Conservation (phyloP, 2,888 invertebrate species). For the Neoitamus cyanurus region DNA sequence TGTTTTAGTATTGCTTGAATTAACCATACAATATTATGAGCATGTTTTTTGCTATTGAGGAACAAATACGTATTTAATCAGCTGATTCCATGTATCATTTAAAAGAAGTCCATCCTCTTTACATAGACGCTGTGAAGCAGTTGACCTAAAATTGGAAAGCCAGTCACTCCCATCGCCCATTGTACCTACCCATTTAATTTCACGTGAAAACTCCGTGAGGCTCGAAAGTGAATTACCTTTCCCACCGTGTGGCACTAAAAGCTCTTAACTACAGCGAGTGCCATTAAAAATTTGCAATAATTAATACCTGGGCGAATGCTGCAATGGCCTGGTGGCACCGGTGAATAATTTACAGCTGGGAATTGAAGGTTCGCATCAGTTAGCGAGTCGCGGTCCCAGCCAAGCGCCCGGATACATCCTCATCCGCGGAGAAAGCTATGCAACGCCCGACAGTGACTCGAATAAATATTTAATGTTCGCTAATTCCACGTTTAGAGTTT, state of each 20-base stretch:
- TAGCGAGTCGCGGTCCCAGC: neutral
- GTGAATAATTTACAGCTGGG: conserved; percentile 26
- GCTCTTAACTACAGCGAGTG: neutral
- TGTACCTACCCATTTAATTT: neutral
- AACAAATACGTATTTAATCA: too few species aligned
- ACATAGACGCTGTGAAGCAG: too few species aligned
- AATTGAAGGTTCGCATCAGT: neutral
- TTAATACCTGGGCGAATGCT: neutral
- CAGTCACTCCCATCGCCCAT: neutral
- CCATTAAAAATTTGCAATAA: neutral
- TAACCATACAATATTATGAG: too few species aligned
- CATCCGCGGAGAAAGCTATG: neutral
- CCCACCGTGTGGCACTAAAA: neutral
- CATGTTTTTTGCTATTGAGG: too few species aligned
- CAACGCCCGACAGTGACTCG: neutral
- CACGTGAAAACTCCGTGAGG: neutral
- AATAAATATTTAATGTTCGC: neutral
- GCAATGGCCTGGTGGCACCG: neutral
- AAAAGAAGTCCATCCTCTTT: too few species aligned
- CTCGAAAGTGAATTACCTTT: neutral
- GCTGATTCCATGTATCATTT: too few species aligned
- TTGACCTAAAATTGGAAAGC: neutral
- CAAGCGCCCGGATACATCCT: neutral
- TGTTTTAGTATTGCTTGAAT: too few species aligned
- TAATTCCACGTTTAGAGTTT: conserved; percentile 10